Percentiles rank a stretch among this genome's conserved stretches.
Conservation (phyloP, 2,113 vertebrate genomes). For the Hoplias malabaricus region DNA sequence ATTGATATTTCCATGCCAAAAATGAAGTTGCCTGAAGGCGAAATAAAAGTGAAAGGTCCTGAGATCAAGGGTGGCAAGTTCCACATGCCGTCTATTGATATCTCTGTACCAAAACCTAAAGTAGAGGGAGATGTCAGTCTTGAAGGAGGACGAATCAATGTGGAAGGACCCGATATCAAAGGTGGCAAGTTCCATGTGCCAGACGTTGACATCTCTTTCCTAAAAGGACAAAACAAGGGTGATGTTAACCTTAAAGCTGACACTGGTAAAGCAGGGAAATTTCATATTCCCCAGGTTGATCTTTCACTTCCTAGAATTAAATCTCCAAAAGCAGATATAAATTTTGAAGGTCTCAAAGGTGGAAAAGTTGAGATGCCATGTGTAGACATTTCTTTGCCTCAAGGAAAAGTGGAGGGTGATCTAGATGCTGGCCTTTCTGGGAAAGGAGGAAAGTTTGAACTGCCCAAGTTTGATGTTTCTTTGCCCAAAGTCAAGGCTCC, state of each 20-base stretch:
- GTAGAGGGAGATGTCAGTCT: conserved; percentile 42
- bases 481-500: conserved; percentile 61
- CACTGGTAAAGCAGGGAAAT: conserved; percentile 41
- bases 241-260: conserved; percentile 42
- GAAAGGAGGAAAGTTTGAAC: conserved; percentile 30
- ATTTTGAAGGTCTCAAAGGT: background rate
- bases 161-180: conserved; percentile 43
- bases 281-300: conserved; percentile 49
- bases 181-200: conserved; percentile 61
- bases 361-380: conserved; percentile 58
- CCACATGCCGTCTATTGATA: conserved; percentile 54
- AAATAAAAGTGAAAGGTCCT: conserved; percentile 29
- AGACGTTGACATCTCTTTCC: conserved; percentile 59
- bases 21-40: background rate
- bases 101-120: conserved; percentile 57
- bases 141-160: conserved; percentile 30
- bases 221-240: conserved; percentile 52
- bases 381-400: background rate
- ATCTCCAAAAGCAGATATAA: conserved; percentile 43
- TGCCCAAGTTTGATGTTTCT: conserved; percentile 54
- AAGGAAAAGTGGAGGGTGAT: background rate
- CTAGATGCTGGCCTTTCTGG: background rate
- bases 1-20: no score
- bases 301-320: conserved; percentile 26
- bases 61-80: conserved; percentile 41